Conservation (phyloP, 1,140 invertebrate genomes). For the Helicoverpa zea region DNA sequence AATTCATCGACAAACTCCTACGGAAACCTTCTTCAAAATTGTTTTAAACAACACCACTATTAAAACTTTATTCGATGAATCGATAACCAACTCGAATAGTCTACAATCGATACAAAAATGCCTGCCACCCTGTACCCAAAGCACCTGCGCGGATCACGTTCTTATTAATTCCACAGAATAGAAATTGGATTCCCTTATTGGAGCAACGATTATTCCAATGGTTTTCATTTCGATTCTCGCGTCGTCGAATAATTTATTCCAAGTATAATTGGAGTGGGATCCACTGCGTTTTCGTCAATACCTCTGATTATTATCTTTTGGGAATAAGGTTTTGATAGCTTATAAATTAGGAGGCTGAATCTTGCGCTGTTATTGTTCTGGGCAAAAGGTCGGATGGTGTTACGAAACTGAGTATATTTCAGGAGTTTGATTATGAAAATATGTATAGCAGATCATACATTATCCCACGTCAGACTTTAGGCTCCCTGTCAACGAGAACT, state of each 20-base stretch:
- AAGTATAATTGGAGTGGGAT: conserved; percentile 59
- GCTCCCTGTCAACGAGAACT: too few relatives aligned
- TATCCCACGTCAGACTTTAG: too few relatives aligned
- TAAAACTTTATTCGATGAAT: neutral
- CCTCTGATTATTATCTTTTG: conserved; percentile 50
- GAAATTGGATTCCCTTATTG: conserved; percentile 72
- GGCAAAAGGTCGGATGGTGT: too few relatives aligned
- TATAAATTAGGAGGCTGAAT: conserved; percentile 9
- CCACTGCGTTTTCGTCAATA: conserved; percentile 45
- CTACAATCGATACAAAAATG: conserved; percentile 13
- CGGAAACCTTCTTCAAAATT: too few relatives aligned
- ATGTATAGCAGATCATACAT: too few relatives aligned
- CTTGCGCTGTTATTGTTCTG: too few relatives aligned
- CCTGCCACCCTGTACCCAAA: conserved; percentile 47
- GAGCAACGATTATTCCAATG: conserved; percentile 63
- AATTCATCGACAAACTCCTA: too few relatives aligned
- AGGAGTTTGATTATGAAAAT: too few relatives aligned
- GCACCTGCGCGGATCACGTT: conserved; percentile 60
- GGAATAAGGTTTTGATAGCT: conserved; percentile 47
- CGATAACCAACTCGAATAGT: neutral
- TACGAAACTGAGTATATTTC: too few relatives aligned
- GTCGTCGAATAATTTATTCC: conserved; percentile 64
- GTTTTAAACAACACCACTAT: too few relatives aligned
- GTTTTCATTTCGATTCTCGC: conserved; percentile 62
- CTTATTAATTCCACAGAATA: conserved; percentile 70